Base-by-base conservation (phyloP, 2,888 invertebrate genomes). In the Mayetiola destructor region DNA sequence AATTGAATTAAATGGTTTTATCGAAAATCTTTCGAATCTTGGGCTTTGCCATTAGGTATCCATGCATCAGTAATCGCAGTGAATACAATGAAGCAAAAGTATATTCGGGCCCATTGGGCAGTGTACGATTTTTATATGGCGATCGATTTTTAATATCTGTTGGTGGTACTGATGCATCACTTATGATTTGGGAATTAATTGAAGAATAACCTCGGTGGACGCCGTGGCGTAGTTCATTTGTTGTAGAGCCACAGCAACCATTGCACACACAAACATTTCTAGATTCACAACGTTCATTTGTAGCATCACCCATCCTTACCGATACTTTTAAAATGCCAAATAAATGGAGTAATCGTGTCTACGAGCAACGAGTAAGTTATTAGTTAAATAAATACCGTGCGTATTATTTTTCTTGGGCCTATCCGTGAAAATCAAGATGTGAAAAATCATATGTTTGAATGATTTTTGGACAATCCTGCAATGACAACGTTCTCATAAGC, bases 121-220 rank as follows among this genome's bases (percentile, higher is more conserved):
- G 82, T 59, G 84, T 85, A 0, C 79, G 88, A 42, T 93, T 93
- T 74, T 76, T 91, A 18, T 88, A 82, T 74, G 90, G 91, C 67
- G 91, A 92, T 71, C 81, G 86, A 57, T 87, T 85, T 66, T 75
- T 92, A 59, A 83, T 90, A 57, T 87, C 87, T 18, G 84, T 88
- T 10, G 92, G 93, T 2, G 92, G 92, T 32, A 80, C 83, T 61
- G 92, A 92, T 68, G 91, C 91, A 27, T 85, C 88, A 8, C 78
- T 93, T 39, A 88, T 93, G 86, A 80, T 92, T 61, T 93, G 92
- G 91, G 88, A 89, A 71, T 74, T 90, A 61, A 83, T 85, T 60
- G 73, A 73, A 63, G 72, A 73, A 72, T 73, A 73, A 67, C 73
- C 71, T 66, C 68, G 69, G 70, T 71, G 71, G 72, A 71, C 71